A percentile compares a stretch with the other conserved stretches of the same genome.
phyloP scores from a whole-genome alignment of 1,140 invertebrate species.

The Propsilocerus akamusi region DNA sequence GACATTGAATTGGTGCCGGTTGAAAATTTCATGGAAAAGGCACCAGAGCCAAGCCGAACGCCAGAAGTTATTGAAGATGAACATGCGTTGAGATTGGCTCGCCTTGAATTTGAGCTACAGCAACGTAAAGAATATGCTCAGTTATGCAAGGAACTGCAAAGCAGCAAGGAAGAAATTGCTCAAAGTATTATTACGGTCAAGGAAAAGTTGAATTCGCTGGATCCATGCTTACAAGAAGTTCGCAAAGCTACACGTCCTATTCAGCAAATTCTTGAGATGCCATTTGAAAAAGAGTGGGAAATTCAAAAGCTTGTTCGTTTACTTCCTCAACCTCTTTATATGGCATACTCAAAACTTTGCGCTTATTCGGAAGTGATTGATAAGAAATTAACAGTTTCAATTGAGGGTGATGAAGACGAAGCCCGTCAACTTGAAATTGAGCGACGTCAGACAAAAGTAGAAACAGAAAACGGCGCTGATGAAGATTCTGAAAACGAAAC shows the following conservation, averaged over 20 bases:
- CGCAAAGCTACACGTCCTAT: slow-evolving; percentile 71
- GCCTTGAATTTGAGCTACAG: slow-evolving; percentile 82
- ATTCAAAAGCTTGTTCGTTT: slow-evolving; percentile 55
- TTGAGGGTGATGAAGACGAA: slow-evolving; percentile 66
- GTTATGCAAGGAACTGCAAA: slow-evolving; percentile 53
- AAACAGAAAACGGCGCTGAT: not conserved
- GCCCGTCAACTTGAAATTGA: slow-evolving; percentile 42
- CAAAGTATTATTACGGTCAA: slow-evolving; percentile 62
- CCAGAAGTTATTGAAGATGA: slow-evolving; percentile 47
- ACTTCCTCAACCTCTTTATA: slow-evolving; percentile 66
- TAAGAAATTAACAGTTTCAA: slow-evolving; percentile 30
- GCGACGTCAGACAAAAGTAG: not conserved
- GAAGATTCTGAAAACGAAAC: slow-evolving; percentile 20
- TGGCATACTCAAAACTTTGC: slow-evolving; percentile 67
- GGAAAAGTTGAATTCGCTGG: slow-evolving; percentile 59
- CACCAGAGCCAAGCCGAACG: slow-evolving; percentile 47
- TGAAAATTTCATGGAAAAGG: slow-evolving; percentile 70
- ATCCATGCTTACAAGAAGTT: slow-evolving; percentile 54
- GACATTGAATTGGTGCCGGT: slow-evolving; percentile 71
- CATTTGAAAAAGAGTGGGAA: slow-evolving; percentile 54
- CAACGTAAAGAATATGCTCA: slow-evolving; percentile 68
- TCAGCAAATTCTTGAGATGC: slow-evolving; percentile 70
- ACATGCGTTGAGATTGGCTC: slow-evolving; percentile 67
- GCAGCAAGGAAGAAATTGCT: slow-evolving; percentile 54
- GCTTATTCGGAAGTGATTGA: slow-evolving; percentile 57